Evolutionary conservation across 1,140 invertebrate species (phyloP).

Genomic region (Brachionus calyciflorus): DNA sequence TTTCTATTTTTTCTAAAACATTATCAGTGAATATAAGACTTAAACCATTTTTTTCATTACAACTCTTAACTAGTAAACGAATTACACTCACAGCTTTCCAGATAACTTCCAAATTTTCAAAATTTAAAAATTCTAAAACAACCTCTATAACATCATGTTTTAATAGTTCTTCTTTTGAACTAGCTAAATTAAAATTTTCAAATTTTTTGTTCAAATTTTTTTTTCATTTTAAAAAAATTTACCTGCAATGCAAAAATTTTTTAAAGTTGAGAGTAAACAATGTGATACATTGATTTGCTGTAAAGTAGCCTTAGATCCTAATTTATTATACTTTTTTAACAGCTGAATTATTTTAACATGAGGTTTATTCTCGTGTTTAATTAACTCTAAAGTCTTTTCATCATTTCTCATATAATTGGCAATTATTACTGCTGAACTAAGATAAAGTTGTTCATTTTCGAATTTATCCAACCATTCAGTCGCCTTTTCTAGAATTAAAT

Average conservation of each 20-base stretch:
- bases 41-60: constrained; percentile 13
- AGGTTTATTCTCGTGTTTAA: constrained; percentile 1
- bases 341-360: constrained; percentile 12
- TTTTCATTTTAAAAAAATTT: neutral
- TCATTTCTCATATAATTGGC: constrained; percentile 40
- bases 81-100: constrained; percentile 35
- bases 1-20: constrained; percentile 11
- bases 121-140: constrained; percentile 3
- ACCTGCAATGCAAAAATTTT: constrained; percentile 39
- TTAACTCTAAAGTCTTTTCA: constrained; percentile 14
- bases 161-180: constrained; percentile 22
- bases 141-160: constrained; percentile 18
- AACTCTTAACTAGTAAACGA: constrained; percentile 19
- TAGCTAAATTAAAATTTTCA: neutral
- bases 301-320: neutral
- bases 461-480: constrained; percentile 20
- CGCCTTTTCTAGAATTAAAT: neutral
- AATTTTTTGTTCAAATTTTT: neutral
- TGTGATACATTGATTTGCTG: constrained; percentile 38
- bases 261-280: neutral
- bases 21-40: constrained; percentile 1
- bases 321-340: constrained; percentile 8
- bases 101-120: constrained; percentile 28
- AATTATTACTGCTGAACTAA: constrained; percentile 22
- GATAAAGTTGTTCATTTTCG: constrained; percentile 18